phyloP scores from a whole-genome alignment of 2,113 vertebrate species.

The Otus sunia region DNA sequence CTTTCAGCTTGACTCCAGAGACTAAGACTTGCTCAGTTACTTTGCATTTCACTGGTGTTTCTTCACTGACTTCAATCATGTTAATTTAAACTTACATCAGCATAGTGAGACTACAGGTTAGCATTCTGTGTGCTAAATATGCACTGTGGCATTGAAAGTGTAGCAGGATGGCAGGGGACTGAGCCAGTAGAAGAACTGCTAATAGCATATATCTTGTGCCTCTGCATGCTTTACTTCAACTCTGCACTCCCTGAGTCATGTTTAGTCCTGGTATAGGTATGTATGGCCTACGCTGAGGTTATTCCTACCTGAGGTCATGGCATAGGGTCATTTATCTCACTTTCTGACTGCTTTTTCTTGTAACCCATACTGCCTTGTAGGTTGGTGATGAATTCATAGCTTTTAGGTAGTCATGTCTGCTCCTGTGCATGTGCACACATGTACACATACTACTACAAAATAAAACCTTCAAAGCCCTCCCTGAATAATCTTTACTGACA shows the following conservation, averaged over 20 bases:
- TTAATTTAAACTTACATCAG: background rate
- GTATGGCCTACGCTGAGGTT: background rate
- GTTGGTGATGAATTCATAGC: background rate
- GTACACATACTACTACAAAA: background rate
- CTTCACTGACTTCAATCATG: background rate
- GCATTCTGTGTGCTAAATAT: background rate
- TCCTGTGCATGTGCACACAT: background rate
- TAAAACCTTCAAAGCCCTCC: background rate
- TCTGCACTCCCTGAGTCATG: background rate
- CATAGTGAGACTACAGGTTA: background rate
- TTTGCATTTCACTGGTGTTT: background rate
- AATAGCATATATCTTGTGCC: background rate
- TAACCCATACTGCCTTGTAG: background rate
- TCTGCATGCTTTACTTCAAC: background rate
- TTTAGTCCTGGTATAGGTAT: background rate
- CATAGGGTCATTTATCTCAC: background rate
- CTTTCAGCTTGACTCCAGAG: background rate
- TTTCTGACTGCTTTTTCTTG: background rate
- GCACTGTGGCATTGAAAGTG: background rate
- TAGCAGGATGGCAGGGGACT: background rate
- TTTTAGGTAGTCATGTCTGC: background rate
- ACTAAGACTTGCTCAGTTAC: background rate
- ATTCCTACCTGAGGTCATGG: background rate
- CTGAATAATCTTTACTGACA: slow-evolving; percentile 7
- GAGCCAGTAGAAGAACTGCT: background rate